Base-by-base conservation (phyloP, 2,888 invertebrate genomes). In the Deilephila porcellus region DNA sequence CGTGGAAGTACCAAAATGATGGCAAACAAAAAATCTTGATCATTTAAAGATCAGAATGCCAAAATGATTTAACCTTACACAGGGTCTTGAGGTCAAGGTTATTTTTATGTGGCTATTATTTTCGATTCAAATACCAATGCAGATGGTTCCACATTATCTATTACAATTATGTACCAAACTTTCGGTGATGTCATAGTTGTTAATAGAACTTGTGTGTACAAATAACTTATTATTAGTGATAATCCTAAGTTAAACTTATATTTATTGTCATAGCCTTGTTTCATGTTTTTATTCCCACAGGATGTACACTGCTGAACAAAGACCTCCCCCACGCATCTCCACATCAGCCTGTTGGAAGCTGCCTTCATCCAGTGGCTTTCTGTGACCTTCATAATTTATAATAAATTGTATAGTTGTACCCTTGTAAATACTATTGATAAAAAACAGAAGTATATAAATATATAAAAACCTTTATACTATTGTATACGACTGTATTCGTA, bases 401-500 rank as follows among this genome's bases (percentile, higher is more conserved):
- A 11, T 37, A 37, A 37, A 37, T 11, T 37, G 11, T 37, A 37
- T 37, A 37, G 8, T 37, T 8, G 0, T 37, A 37, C 2, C 37
- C 7, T 7, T 37, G 37, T 7, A 37, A 37, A 37, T 37, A 37
- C 8, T 37, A 37, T 37, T 7, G 7, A 37, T 37, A 8, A 37
- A 53, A 53, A 53, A 19, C 5, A 53, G 53, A 53, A 4, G 17
- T 53, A 19, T 53, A 53, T 60, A 60, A 37, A 64, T 45, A 67
- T 25, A 45, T 20, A 29, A 52, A 17, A 17, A 45, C 20, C 25
- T 25, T 52, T 25, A 52, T 63, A 67, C 67, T 67, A 25, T 67
- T 67, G 67, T 67, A n/a, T 67, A 14, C 52, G 67, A 67, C 67
- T 67, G 67, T 67, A 67, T 67, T n/a, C 11, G 14, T 25, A 60